These are phyloP conservation scores for Poeciliopsis prolifica DNA, from an alignment of 2,113 vertebrate species.

Conservation along the genomic window DNA sequence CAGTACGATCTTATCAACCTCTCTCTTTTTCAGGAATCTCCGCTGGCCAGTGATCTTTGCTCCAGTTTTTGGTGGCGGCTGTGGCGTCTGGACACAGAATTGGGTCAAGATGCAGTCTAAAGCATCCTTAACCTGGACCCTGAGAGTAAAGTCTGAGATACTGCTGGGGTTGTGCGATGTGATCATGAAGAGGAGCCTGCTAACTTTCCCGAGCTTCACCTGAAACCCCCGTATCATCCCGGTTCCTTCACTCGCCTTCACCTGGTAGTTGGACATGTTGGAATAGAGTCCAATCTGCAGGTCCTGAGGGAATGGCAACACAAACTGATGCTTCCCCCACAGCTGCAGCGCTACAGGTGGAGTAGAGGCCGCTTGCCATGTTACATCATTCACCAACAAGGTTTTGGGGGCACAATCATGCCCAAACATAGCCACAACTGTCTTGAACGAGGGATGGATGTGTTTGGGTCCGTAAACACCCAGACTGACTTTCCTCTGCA, in stretches of 20 bases:
- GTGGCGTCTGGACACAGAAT: slow-evolving; percentile 94
- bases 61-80: slow-evolving; percentile 86
- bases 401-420: slow-evolving; percentile 95
- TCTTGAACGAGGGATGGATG: slow-evolving; percentile 95
- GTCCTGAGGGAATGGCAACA: slow-evolving; percentile 88
- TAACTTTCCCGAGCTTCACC: slow-evolving; percentile 92
- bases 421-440: slow-evolving; percentile 92
- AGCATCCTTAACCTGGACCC: slow-evolving; percentile 93
- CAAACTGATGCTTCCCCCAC: slow-evolving; percentile 96
- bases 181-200: slow-evolving; percentile 90
- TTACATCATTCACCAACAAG: slow-evolving; percentile 88
- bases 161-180: slow-evolving; percentile 81
- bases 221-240: slow-evolving; percentile 89
- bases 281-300: slow-evolving; percentile 91
- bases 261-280: slow-evolving; percentile 93
- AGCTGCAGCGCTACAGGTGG: slow-evolving; percentile 91
- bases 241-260: slow-evolving; percentile 83
- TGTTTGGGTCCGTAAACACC: slow-evolving; percentile 95
- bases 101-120: slow-evolving; percentile 90
- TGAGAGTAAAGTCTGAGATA: slow-evolving; percentile 91
- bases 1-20: slow-evolving; percentile 93
- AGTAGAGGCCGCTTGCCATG: slow-evolving; percentile 75
- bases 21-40: slow-evolving; percentile 94
- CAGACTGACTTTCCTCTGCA: slow-evolving; percentile 89
- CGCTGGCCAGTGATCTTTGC: slow-evolving; percentile 82